Evolutionary conservation across 2,797 vertebrate species (phyloP).

Genomic region (Varecia variegata): DNA sequence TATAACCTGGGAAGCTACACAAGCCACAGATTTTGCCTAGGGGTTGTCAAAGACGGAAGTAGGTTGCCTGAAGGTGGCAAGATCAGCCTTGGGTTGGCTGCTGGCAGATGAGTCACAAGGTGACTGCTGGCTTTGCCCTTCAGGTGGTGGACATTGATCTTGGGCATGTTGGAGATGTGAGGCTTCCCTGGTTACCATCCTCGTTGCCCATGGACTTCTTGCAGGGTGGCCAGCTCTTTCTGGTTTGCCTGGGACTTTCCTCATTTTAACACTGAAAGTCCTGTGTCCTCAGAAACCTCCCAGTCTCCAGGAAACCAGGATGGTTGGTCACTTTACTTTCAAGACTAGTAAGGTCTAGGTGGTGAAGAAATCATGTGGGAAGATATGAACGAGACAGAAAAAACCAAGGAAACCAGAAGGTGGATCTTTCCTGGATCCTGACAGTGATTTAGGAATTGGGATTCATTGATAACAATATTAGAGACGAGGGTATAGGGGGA

Average conservation of each 20-base stretch:
- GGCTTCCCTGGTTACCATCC: background rate
- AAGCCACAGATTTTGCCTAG: too few species aligned
- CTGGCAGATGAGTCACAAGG: background rate
- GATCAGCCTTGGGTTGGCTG: background rate
- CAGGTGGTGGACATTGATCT: background rate
- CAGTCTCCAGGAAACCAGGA: background rate
- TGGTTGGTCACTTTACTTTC: background rate
- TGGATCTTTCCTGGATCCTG: background rate
- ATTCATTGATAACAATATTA: background rate
- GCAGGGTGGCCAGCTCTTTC: background rate
- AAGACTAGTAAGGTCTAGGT: background rate
- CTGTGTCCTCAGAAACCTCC: background rate
- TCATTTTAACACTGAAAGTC: background rate
- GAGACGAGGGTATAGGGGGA: background rate
- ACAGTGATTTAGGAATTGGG: background rate
- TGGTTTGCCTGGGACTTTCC: background rate
- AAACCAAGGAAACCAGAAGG: background rate
- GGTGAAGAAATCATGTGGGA: background rate
- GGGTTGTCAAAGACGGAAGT: background rate
- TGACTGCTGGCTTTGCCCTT: background rate
- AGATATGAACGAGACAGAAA: constrained; percentile 12
- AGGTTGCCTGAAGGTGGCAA: background rate
- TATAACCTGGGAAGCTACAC: background rate
- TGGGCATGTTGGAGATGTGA: background rate
- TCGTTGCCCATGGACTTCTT: background rate